Evolutionary conservation across 2,113 vertebrate species (phyloP).

Genomic region (Motacilla tschutschensis): DNA sequence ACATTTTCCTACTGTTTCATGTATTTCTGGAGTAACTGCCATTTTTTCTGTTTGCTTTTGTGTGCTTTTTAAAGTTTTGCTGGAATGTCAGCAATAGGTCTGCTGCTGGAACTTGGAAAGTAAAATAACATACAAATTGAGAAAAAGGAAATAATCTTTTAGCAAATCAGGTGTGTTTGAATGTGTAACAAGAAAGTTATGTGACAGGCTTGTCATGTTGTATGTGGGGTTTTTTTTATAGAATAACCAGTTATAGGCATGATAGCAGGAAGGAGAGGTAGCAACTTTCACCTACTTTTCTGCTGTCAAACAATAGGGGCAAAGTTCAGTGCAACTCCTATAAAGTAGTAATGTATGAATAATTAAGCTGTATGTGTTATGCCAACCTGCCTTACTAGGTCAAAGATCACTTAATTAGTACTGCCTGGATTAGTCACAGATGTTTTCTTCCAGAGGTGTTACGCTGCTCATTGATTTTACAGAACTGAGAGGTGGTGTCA

Average conservation of each 20-base stretch:
- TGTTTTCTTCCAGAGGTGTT: neutral
- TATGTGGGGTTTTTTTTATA: neutral
- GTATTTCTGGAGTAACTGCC: neutral
- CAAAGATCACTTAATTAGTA: slow-evolving; percentile 40
- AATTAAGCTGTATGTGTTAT: slow-evolving; percentile 37
- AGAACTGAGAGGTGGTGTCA: neutral
- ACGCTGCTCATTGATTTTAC: neutral
- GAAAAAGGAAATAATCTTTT: neutral
- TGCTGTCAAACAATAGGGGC: neutral
- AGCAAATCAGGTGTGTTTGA: neutral
- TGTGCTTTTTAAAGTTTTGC: neutral
- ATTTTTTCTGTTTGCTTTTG: neutral
- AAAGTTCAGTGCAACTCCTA: slow-evolving; percentile 19
- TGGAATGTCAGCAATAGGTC: neutral
- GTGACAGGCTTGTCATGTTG: neutral
- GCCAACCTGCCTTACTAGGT: slow-evolving; percentile 21
- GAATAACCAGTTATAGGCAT: neutral
- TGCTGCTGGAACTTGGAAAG: neutral
- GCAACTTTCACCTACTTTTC: slow-evolving; percentile 23
- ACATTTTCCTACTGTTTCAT: neutral
- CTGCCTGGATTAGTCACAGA: slow-evolving; percentile 11
- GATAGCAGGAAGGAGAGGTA: neutral
- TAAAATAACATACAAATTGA: neutral
- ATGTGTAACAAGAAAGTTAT: neutral
- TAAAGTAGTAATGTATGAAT: slow-evolving; percentile 35